Evolutionary conservation across 2,113 vertebrate genomes (phyloP), one percentile per base, ranked within the genome.

Genomic region (Rhynchopsitta pachyrhyncha): DNA sequence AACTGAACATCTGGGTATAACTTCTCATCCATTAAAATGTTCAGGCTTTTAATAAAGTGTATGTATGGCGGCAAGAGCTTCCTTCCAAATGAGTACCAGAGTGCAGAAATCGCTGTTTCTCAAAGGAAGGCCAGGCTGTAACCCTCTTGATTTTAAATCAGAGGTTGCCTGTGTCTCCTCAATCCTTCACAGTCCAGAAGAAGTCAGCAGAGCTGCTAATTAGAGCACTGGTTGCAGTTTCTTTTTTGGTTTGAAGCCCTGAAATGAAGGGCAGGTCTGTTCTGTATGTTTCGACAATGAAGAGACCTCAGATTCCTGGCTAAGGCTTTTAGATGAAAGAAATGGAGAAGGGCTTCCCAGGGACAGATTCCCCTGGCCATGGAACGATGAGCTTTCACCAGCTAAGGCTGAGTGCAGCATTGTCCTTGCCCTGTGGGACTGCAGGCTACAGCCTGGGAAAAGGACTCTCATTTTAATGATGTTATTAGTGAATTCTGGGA

Each of bases 121-220:
- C 62, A 81, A 95, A 96, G 73, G 80, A 75, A 93, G 77, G 76
- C 80, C 77, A 41, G 88, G 49, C 88, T 94, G 88, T 82, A 96
- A 69, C 89, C 77, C 86, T 84, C 95, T 92, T 89, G 86, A 89
- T 93, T 94, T 92, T 37, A 95, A 96, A 96, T 96, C 95, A 96
- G 90, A 96, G 42, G 55, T 78, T 94, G 86, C 33, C 77, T 93
- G 73, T 64, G 91, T 86, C 67, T 93, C 74, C 90, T 94, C 93
- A 84, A 37, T 92, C 53, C 82, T 91, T 94, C 5, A 1, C 90
- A 88, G 92, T 53, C 80, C 92, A 84, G 88, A 90, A 89, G 80
- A 84, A 96, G 77, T 94, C 12, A 0, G 86, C 73, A 90, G 88
- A 95, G 73, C 83, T 86, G 93, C 92, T 96, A 92, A 96, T 96